Conservation (phyloP, 2,113 vertebrate species). For the Atractosteus spatula region DNA sequence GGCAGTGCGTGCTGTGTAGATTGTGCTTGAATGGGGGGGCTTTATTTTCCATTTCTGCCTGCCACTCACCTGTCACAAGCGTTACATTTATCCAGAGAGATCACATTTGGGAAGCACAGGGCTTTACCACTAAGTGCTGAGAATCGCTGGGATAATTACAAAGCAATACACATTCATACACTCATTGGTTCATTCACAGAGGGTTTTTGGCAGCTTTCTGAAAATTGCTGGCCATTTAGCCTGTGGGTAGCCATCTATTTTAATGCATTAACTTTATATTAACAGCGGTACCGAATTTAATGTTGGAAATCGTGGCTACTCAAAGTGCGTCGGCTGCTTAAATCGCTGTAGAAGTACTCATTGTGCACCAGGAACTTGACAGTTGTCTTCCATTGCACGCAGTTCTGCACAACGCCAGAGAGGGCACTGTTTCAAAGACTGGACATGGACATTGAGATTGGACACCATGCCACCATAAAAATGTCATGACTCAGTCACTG, state of each 20-base stretch:
- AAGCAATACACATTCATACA: conserved; percentile 65
- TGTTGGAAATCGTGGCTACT: conserved; percentile 60
- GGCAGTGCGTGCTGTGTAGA: background rate
- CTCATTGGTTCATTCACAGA: conserved; percentile 53
- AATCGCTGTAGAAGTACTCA: no score
- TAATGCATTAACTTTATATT: conserved; percentile 74
- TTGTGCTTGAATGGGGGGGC: background rate
- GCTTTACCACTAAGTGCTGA: conserved; percentile 54
- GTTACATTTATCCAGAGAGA: background rate
- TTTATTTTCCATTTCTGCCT: conserved; percentile 29
- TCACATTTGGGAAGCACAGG: conserved; percentile 19
- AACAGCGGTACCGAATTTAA: conserved; percentile 68
- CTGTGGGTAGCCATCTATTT: conserved; percentile 66
- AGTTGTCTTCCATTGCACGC: no score
- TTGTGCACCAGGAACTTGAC: no score
- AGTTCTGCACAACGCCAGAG: no score
- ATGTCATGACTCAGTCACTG: no score
- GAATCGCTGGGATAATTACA: conserved; percentile 60
- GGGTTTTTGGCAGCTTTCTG: conserved; percentile 64
- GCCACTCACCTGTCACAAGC: conserved; percentile 11
- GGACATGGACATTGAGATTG: no score
- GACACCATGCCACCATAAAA: no score
- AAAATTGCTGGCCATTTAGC: conserved; percentile 71
- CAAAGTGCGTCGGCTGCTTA: conserved; percentile 37
- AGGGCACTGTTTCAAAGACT: no score